Percentiles rank a stretch among this genome's conserved stretches.
Conservation (phyloP, 2,797 vertebrate species). For the Hyperoplus immaculatus region DNA sequence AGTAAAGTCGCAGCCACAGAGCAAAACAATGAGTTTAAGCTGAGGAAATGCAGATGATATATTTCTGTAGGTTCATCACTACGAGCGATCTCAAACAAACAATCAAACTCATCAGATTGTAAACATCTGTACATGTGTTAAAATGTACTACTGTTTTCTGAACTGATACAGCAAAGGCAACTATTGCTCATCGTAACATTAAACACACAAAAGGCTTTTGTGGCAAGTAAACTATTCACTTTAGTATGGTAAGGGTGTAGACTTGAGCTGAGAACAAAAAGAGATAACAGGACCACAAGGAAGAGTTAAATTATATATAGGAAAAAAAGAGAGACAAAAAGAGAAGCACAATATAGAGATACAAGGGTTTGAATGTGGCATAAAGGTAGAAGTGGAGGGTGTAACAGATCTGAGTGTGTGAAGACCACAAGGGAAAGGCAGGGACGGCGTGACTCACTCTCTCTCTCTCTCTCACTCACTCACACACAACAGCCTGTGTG, state of each 20-base stretch:
- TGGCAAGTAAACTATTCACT: conserved; percentile 18
- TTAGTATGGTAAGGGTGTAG: conserved; percentile 15
- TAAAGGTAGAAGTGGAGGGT: conserved; percentile 44
- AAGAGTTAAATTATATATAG: conserved; percentile 40
- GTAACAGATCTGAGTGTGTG: conserved; percentile 43
- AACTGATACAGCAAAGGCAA: background rate
- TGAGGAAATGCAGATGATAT: background rate
- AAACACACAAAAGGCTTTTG: background rate
- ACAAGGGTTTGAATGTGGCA: conserved; percentile 52
- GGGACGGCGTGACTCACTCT: conserved; percentile 13
- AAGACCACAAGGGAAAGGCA: conserved; percentile 43
- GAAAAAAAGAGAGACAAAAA: conserved; percentile 15
- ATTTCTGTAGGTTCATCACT: background rate
- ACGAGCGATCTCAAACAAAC: fast-evolving
- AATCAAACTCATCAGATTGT: background rate
- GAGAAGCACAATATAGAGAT: conserved; percentile 33
- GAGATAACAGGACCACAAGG: conserved; percentile 17
- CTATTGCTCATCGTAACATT: conserved; percentile 3
- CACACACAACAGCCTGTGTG: no score
- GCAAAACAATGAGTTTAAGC: background rate
- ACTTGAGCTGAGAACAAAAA: conserved; percentile 9
- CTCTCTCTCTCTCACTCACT: no score
- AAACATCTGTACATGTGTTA: background rate
- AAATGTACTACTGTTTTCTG: background rate
- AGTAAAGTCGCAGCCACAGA: background rate